Evolutionary conservation across 2,888 invertebrate genomes (phyloP).

Genomic region (Eugnorisma glareosa): DNA sequence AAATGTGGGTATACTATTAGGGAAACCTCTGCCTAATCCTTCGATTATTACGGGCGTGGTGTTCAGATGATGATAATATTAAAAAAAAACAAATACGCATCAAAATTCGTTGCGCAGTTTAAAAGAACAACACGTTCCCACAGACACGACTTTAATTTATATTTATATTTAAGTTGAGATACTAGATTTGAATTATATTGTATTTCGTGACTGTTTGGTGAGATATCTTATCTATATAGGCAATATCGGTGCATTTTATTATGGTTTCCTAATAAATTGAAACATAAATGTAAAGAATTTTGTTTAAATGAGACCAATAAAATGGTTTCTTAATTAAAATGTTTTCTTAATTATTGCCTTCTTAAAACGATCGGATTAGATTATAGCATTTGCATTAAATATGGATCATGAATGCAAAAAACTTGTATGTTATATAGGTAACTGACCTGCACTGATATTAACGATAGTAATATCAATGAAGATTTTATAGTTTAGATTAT

Average conservation of each 20-base stretch:
- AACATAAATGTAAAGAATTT: neutral
- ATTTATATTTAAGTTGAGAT: neutral
- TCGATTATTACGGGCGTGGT: neutral
- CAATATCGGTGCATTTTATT: neutral
- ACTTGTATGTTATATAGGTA: neutral
- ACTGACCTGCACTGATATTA: conserved; percentile 15
- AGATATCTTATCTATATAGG: neutral
- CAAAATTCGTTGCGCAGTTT: neutral
- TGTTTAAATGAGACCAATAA: neutral
- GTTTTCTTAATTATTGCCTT: neutral
- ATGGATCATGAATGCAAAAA: neutral
- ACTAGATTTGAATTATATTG: neutral
- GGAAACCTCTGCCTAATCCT: neutral
- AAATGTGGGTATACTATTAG: neutral
- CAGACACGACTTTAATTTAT: neutral
- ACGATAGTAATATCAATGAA: neutral
- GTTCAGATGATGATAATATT: neutral
- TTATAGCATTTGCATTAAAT: conserved; percentile 11
- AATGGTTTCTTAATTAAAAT: neutral
- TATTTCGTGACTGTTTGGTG: no score
- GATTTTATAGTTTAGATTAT: neutral
- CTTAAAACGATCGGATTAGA: neutral
- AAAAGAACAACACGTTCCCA: neutral
- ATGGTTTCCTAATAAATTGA: neutral
- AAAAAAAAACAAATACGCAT: neutral